A percentile compares a stretch with the other conserved stretches of the same genome.
Evolutionary conservation across 2,113 vertebrate genomes (phyloP).

Genomic region (Siphamia tubifer): DNA sequence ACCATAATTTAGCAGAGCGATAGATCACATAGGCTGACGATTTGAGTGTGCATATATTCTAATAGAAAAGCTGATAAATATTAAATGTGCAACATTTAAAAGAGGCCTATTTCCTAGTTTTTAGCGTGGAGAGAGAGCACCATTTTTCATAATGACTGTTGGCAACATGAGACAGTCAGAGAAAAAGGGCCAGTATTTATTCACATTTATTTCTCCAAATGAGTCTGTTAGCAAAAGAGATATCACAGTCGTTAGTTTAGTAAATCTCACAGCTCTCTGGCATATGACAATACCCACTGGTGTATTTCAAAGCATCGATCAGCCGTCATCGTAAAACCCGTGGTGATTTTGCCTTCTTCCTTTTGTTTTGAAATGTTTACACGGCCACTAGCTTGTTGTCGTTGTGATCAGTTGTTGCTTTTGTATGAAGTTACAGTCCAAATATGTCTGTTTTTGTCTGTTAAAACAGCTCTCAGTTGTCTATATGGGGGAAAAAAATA

Average conservation of each 20-base stretch:
- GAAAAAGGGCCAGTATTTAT: slow-evolving; percentile 63
- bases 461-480: slow-evolving; percentile 61
- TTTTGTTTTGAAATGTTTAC: slow-evolving; percentile 76
- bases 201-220: slow-evolving; percentile 64
- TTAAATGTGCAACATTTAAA: slow-evolving; percentile 82
- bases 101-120: slow-evolving; percentile 75
- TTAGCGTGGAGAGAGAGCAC: slow-evolving; percentile 66
- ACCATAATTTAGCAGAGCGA: slow-evolving; percentile 81
- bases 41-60: slow-evolving; percentile 82
- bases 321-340: slow-evolving; percentile 62
- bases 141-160: slow-evolving; percentile 69
- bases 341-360: slow-evolving; percentile 57
- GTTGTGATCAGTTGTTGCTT: slow-evolving; percentile 70
- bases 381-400: slow-evolving; percentile 67
- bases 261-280: slow-evolving; percentile 62
- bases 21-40: slow-evolving; percentile 80
- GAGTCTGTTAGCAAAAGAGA: slow-evolving; percentile 71
- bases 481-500: slow-evolving; percentile 15
- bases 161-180: slow-evolving; percentile 52
- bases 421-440: slow-evolving; percentile 65
- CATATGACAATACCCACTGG: slow-evolving; percentile 67
- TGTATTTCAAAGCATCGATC: slow-evolving; percentile 69
- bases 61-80: slow-evolving; percentile 83
- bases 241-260: slow-evolving; percentile 64
- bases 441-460: slow-evolving; percentile 59